Conservation (phyloP, 2,888 invertebrate genomes). For the Poecilobothrus nobilitatus region DNA sequence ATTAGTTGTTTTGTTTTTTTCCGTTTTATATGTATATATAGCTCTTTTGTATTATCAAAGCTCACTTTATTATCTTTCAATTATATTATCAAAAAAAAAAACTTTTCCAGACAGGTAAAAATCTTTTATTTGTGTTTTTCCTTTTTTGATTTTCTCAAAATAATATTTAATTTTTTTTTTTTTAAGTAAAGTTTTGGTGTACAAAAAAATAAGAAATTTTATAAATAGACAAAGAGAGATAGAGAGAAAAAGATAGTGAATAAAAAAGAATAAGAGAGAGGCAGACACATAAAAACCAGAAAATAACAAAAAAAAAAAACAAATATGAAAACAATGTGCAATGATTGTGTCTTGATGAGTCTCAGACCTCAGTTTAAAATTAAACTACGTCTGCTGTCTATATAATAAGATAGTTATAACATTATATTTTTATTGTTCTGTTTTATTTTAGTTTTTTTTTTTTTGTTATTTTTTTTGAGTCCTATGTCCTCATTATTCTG, state of each 20-base stretch:
- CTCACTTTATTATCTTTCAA: background rate
- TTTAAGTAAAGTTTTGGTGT: too few species aligned
- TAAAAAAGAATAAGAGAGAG: too few species aligned
- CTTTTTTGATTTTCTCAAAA: background rate
- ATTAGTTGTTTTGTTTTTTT: too few species aligned
- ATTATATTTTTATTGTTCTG: background rate
- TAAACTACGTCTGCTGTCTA: background rate
- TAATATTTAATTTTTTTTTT: background rate
- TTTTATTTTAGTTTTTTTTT: background rate
- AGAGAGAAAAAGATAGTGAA: too few species aligned
- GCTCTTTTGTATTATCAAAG: too few species aligned
- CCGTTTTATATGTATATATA: too few species aligned
- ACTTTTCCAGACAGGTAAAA: constrained; percentile 4
- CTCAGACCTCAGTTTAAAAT: background rate
- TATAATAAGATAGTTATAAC: background rate
- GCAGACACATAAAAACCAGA: too few species aligned
- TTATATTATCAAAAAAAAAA: background rate
- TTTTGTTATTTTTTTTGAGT: background rate
- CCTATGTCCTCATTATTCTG: too few species aligned
- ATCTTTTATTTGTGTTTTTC: background rate
- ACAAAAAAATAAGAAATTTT: background rate
- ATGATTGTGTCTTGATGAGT: background rate
- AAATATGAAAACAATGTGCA: too few species aligned
- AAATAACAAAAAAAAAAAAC: too few species aligned
- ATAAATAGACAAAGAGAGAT: too few species aligned